A percentile compares a stretch with the other conserved stretches of the same genome.
These are phyloP conservation scores for Enhydra lutris DNA, from an alignment of 2,113 vertebrate genomes.

Conservation along the genomic window DNA sequence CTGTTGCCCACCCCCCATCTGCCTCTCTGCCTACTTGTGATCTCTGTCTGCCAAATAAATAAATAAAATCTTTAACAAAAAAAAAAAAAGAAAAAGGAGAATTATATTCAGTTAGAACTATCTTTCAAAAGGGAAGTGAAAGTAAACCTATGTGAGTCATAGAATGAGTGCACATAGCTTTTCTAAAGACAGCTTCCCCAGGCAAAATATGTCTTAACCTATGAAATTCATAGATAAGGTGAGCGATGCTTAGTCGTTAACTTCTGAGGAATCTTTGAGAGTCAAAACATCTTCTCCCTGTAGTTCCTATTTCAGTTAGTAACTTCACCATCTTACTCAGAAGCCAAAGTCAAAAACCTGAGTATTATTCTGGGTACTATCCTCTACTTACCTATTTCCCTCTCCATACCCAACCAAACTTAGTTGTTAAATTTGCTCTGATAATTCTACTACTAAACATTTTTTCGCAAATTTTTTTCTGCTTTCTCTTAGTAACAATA, in stretches of 20 bases:
- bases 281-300: rapidly evolving
- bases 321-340: rapidly evolving
- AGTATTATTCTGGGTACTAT: no score
- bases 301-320: background rate
- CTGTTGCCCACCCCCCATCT: no score
- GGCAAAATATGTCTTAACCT: background rate
- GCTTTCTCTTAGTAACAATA: background rate
- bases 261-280: background rate
- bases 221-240: background rate
- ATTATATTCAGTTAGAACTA: background rate
- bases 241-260: background rate
- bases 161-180: background rate
- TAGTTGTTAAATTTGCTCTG: background rate
- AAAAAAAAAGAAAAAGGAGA: background rate
- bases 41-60: no score
- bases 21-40: no score
- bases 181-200: background rate
- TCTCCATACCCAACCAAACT: background rate
- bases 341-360: background rate
- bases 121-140: background rate
- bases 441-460: background rate
- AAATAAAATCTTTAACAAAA: no score
- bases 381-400: background rate
- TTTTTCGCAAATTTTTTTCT: background rate
- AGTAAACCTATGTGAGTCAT: background rate